These are phyloP conservation scores for Aphidius gifuensis DNA, from an alignment of 1,140 invertebrate genomes.

Conservation along the genomic window DNA sequence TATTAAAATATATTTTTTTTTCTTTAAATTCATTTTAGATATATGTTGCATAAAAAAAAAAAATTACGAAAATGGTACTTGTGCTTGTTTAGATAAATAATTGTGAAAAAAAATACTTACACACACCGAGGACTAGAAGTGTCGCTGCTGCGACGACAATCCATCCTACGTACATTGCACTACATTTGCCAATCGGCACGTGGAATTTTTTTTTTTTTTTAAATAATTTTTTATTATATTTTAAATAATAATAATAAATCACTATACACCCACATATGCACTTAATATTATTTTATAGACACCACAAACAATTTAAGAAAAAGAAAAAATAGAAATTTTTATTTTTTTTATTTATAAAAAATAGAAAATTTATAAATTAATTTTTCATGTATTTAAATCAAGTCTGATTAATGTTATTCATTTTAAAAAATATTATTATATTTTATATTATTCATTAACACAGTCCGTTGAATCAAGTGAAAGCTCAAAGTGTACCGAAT, in stretches of 20 bases:
- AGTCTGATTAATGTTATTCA: too few relatives aligned
- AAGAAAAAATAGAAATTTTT: neutral
- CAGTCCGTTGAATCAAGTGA: slow-evolving; percentile 10
- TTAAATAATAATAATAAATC: neutral
- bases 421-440: too few relatives aligned
- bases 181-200: slow-evolving; percentile 28
- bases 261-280: too few relatives aligned
- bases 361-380: too few relatives aligned
- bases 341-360: too few relatives aligned
- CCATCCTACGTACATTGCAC: slow-evolving; percentile 41
- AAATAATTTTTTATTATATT: neutral
- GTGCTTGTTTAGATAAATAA: neutral
- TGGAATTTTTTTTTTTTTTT: slow-evolving; percentile 7
- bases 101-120: slow-evolving; percentile 30
- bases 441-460: neutral
- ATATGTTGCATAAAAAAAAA: too few relatives aligned
- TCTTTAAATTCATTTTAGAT: too few relatives aligned
- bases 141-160: slow-evolving; percentile 31
- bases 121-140: slow-evolving; percentile 32
- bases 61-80: too few relatives aligned
- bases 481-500: slow-evolving; percentile 10
- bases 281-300: too few relatives aligned
- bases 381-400: too few relatives aligned
- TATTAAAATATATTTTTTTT: too few relatives aligned
- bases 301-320: neutral